Conservation (phyloP, 2,888 invertebrate species). For the Oasisia sp. region DNA sequence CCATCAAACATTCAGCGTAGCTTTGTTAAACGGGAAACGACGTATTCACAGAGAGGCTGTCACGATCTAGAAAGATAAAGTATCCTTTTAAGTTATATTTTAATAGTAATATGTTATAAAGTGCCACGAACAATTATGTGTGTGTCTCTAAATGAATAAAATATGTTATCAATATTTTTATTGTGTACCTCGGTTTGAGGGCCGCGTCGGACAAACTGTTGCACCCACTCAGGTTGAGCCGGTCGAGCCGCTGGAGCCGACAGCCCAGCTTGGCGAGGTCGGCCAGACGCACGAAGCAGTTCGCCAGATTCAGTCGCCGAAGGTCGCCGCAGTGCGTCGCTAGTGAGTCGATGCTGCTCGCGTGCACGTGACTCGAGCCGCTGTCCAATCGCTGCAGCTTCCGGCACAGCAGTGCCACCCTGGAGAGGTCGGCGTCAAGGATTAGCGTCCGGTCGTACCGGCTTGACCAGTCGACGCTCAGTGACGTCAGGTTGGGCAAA, state of each 20-base stretch:
- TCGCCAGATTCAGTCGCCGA: constrained; percentile 4
- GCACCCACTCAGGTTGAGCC: neutral
- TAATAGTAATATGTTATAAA: too few relatives aligned
- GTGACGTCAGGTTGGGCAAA: neutral
- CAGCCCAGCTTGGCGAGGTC: neutral
- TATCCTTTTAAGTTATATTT: too few relatives aligned
- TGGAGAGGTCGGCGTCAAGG: neutral
- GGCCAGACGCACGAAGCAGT: neutral
- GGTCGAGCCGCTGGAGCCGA: neutral
- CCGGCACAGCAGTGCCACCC: constrained; percentile 2
- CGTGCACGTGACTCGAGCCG: constrained; percentile 4
- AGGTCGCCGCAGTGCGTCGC: constrained; percentile 12
- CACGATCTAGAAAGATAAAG: too few relatives aligned
- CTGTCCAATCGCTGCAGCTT: neutral
- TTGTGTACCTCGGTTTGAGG: neutral
- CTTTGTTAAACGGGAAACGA: too few relatives aligned
- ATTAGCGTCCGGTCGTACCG: neutral
- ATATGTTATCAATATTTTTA: too few relatives aligned
- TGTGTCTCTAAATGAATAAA: too few relatives aligned
- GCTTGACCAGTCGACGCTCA: neutral
- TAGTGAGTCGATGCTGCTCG: neutral
- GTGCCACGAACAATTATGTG: too few relatives aligned
- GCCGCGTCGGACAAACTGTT: neutral
- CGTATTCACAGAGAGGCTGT: too few relatives aligned
- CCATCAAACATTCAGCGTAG: too few relatives aligned